Conservation (phyloP, 2,797 vertebrate species). For the Microhierax caerulescens region DNA sequence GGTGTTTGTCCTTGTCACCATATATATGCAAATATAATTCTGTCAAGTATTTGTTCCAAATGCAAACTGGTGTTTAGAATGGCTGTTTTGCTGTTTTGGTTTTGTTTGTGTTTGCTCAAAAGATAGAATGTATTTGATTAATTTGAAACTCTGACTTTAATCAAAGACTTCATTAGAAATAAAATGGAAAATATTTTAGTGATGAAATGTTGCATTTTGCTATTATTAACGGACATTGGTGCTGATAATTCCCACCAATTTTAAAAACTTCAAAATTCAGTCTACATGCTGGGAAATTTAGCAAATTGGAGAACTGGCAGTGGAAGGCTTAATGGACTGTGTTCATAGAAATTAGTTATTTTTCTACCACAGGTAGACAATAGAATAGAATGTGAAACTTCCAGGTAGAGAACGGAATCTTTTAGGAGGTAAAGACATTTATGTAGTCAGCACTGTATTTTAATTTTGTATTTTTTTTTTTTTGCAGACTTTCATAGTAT, state of each 20-base stretch:
- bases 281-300: neutral
- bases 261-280: neutral
- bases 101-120: neutral
- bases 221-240: neutral
- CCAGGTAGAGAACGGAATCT: neutral
- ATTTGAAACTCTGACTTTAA: neutral
- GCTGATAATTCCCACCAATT: neutral
- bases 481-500: slow-evolving; percentile 96
- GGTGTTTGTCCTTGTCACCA: neutral
- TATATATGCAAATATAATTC: neutral
- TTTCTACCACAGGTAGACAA: neutral
- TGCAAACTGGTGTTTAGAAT: neutral
- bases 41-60: neutral
- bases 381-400: neutral
- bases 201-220: neutral
- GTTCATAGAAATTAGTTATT: neutral
- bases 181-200: neutral
- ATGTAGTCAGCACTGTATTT: neutral
- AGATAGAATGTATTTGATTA: neutral
- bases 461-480: slow-evolving; percentile 69
- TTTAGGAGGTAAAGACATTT: neutral
- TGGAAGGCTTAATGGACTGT: neutral
- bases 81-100: neutral
- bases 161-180: neutral
- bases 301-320: neutral